Evolutionary conservation across 2,888 invertebrate genomes (phyloP).

Genomic region (Drosophila nr. perissopoda): DNA sequence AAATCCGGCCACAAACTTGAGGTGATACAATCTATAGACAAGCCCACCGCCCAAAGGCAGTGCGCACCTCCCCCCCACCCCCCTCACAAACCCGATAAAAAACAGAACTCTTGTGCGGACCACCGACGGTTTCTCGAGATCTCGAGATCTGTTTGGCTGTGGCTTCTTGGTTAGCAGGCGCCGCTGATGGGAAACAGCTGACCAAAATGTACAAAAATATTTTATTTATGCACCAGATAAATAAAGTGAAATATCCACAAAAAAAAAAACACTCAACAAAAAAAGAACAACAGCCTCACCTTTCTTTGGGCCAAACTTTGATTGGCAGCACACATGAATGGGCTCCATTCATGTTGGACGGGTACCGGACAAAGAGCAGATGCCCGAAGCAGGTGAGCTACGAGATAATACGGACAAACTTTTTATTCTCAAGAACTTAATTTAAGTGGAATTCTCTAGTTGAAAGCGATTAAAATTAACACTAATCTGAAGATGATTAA

Average conservation of each 20-base stretch:
- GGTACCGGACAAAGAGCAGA: slow-evolving; percentile 46
- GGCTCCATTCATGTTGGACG: slow-evolving; percentile 17
- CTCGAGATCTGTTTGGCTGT: slow-evolving; percentile 10
- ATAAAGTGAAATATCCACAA: slow-evolving; percentile 58
- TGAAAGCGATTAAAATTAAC: not conserved
- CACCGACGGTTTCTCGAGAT: slow-evolving; percentile 57
- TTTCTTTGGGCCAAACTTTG: slow-evolving; percentile 33
- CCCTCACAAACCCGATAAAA: too few relatives aligned
- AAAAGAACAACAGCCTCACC: not conserved
- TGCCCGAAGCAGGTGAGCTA: slow-evolving; percentile 42
- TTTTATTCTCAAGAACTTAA: slow-evolving; percentile 11
- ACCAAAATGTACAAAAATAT: slow-evolving; percentile 71
- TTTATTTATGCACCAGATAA: slow-evolving; percentile 75
- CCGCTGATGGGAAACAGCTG: slow-evolving; percentile 78
- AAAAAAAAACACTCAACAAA: not conserved
- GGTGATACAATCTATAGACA: slow-evolving; percentile 62
- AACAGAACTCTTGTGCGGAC: slow-evolving; percentile 36
- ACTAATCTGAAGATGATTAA: not conserved
- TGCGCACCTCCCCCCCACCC: not conserved
- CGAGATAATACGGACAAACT: not conserved
- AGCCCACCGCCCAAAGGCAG: slow-evolving; percentile 1
- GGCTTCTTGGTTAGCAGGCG: slow-evolving; percentile 55
- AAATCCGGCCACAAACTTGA: slow-evolving; percentile 33
- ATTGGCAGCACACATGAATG: slow-evolving; percentile 66
- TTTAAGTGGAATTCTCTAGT: not conserved